Percentiles rank a stretch among this genome's conserved stretches.
Evolutionary conservation across 1,140 invertebrate species (phyloP).

Genomic region (Apis cerana): DNA sequence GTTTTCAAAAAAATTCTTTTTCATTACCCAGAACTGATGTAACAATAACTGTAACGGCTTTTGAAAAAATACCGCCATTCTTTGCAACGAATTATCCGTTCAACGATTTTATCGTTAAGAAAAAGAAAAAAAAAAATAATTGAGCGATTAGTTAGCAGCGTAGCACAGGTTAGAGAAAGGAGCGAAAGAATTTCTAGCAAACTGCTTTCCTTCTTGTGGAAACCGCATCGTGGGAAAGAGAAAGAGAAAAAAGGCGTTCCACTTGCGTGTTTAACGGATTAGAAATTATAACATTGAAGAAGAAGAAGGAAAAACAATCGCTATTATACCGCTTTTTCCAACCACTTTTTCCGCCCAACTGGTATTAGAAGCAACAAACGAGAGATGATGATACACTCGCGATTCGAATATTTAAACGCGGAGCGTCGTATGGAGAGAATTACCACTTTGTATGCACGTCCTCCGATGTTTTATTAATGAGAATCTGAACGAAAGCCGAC

Average conservation of each 20-base stretch:
- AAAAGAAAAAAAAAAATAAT: not conserved
- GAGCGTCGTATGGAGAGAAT: not conserved
- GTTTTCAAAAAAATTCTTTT: no score
- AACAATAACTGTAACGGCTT: no score
- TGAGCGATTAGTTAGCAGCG: not conserved
- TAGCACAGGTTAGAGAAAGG: not conserved
- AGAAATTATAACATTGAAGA: not conserved
- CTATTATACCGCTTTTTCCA: not conserved
- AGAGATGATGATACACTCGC: constrained; percentile 35
- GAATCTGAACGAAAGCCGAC: not conserved
- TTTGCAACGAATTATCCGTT: no score
- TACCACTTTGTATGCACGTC: constrained; percentile 7
- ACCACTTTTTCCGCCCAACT: not conserved
- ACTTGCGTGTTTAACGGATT: not conserved
- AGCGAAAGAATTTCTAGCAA: not conserved
- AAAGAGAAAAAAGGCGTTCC: not conserved
- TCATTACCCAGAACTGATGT: no score
- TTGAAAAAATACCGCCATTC: no score
- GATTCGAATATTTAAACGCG: constrained; percentile 51
- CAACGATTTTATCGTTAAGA: no score
- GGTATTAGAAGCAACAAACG: not conserved
- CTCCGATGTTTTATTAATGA: constrained; percentile 7
- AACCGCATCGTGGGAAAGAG: constrained; percentile 27
- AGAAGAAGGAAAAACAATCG: constrained; percentile 20
- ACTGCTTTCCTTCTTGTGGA: constrained; percentile 9